These are phyloP conservation scores for Tor tambroides DNA, from an alignment of 2,113 vertebrate species.

Conservation along the genomic window DNA sequence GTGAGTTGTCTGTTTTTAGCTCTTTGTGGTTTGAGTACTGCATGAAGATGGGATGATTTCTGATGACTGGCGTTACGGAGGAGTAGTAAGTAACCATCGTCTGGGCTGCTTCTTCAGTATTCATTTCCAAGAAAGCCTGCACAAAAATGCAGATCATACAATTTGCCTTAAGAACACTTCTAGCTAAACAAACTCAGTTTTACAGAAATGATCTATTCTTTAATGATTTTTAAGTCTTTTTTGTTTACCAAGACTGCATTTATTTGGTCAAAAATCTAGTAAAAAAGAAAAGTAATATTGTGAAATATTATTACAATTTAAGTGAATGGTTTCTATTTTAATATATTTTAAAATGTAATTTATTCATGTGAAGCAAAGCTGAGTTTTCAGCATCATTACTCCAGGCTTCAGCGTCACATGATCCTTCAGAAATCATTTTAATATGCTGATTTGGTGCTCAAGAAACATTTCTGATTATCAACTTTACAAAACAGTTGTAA, in stretches of 20 bases:
- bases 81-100: slow-evolving; percentile 98
- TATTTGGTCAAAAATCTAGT: too few species aligned
- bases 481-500: neutral
- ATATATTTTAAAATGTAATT: too few species aligned
- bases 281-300: too few species aligned
- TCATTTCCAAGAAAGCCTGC: slow-evolving; percentile 97
- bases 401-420: neutral
- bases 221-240: too few species aligned
- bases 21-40: slow-evolving; percentile 99
- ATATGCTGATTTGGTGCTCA: neutral
- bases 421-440: neutral
- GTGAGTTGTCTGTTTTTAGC: slow-evolving; percentile 93
- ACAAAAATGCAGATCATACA: rapidly evolving
- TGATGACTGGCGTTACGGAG: slow-evolving; percentile 86
- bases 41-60: slow-evolving; percentile 91
- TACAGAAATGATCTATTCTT: neutral
- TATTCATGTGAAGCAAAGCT: too few species aligned
- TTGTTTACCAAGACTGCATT: too few species aligned
- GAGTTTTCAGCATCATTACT: too few species aligned
- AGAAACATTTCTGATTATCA: neutral
- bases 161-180: neutral
- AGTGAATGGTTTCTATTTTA: too few species aligned
- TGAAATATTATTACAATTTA: too few species aligned
- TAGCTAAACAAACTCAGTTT: neutral
- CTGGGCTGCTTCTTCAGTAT: slow-evolving; percentile 89